phyloP scores from a whole-genome alignment of 2,113 vertebrate species.

The Xenus cinereus region DNA sequence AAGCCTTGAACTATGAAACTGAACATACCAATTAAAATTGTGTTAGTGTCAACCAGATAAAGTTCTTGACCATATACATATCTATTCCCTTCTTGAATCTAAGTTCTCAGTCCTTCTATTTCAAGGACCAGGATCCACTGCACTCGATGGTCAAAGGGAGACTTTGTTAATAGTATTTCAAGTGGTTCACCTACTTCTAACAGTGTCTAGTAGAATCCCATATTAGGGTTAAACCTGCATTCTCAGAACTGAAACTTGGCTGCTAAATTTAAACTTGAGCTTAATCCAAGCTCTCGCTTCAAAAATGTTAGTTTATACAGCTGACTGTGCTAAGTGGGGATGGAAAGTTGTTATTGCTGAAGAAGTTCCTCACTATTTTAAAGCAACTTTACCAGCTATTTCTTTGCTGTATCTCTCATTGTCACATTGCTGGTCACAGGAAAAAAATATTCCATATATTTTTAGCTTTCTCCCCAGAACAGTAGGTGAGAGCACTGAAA shows the following conservation, averaged over 20 bases:
- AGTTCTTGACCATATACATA: neutral
- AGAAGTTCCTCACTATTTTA: slow-evolving; percentile 45
- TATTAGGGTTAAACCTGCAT: slow-evolving; percentile 28
- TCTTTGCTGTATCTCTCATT: neutral
- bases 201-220: neutral
- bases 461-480: neutral
- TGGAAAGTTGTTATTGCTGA: slow-evolving; percentile 34
- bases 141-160: neutral
- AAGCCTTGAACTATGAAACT: neutral
- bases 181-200: neutral
- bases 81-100: neutral
- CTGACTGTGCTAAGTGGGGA: slow-evolving; percentile 24
- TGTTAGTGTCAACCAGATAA: neutral
- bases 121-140: neutral
- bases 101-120: neutral
- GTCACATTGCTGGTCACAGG: neutral
- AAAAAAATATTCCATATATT: no score
- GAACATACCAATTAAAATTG: neutral
- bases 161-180: neutral
- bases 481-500: neutral
- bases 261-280: slow-evolving; percentile 47
- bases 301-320: slow-evolving; percentile 50
- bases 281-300: slow-evolving; percentile 24
- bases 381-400: neutral
- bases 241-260: slow-evolving; percentile 16